Evolutionary conservation across 2,888 invertebrate species (phyloP), one percentile per base, ranked within the genome.

Genomic region (Callyntrura guangdongensis): DNA sequence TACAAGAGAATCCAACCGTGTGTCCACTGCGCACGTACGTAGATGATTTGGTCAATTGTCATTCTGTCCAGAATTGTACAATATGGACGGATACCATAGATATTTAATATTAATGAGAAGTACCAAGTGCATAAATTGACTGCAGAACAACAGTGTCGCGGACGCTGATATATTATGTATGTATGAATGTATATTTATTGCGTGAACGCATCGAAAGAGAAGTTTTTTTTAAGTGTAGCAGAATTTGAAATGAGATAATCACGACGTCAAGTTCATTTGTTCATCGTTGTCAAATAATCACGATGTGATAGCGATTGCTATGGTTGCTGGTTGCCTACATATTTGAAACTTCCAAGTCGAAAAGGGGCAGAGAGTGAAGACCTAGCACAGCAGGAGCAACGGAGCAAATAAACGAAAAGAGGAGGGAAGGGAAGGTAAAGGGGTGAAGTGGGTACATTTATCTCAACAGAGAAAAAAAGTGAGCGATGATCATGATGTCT

Each of bases 401-500:
- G 64, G 61, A 61, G 22, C 4, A 17, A 61, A 6, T 36, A 36
- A 61, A 45, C 9, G 61, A 12, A 17, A 82, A 83, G 61, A 45
- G 22, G 36, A 64, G 47, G 83, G 25, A 67, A 67, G 47, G 83
- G 83, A 83, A 67, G 61, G 64, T 82, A 89, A 69, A 59, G 83
- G 89, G 59, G 59, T 88, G 88, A 79, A 82, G 72, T 74, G 72
- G 82, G 69, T 53, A 85, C 67, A 25, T 56, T 56, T 27, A 49
- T 74, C 49, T 56, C 27, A 8, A 56, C 6, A 25, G 9, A 47
- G 12, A 53, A 79, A 56, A 47, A 56, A 56, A 79, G 27, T 79
- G 56, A 79, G 69, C 67, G 87, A 83, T 59, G 67, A 89, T 84
- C 81, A 83, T 59, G 67, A 89, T 84, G 84, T 59, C 64, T 89